Evolutionary conservation across 2,797 vertebrate species (phyloP), one percentile per base, ranked within the genome.

Genomic region (Artibeus lituratus): DNA sequence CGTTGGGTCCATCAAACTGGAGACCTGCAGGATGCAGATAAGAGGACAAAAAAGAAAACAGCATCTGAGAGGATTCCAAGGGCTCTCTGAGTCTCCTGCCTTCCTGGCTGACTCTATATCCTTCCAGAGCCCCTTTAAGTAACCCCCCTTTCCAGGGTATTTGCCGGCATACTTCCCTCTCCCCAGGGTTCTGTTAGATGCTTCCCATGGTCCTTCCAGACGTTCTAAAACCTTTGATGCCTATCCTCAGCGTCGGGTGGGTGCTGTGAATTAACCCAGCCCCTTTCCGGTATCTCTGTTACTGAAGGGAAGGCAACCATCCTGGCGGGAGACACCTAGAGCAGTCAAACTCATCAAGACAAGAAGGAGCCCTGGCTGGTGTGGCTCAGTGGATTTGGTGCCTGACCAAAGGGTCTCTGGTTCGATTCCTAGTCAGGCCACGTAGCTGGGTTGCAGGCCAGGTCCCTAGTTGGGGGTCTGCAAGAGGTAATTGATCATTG

Each of bases 1-100:
- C 95, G 0, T 87, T 47, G 14, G 92, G 96, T 69, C 97, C 97
- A 80, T 97, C 95, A 94, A 96, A 98, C 90, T 47, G 87, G n/a
- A 98, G 97, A 86, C 97, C 97, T 98, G 67, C 42, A 73, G 49
- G 55, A 72, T 32, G 90, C 22, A 72, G 69, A 37, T 35, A 49
- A 77, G 73, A 78, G 51, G 35, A 89, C 9, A 77, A 39, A 24
- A 51, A 37, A 90, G 7, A 21, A n/a, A 37, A 9, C 18, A 21
- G 16, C 42, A 32, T 44, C 22, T 83, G 57, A 96, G 70, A 51
- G 39, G 11, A 21, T 53, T 18, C 29, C 3, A 2, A 22, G 8
- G 24, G 11, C 3, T 78, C 47, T 51, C 37, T 7, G 7, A 12
- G 8, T 51, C 65, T 35, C 6, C 4, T n/a, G 32, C 29, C 37